Evolutionary conservation across 1,140 invertebrate genomes (phyloP), one percentile per base, ranked within the genome.

Genomic region (Drosophila eugracilis): DNA sequence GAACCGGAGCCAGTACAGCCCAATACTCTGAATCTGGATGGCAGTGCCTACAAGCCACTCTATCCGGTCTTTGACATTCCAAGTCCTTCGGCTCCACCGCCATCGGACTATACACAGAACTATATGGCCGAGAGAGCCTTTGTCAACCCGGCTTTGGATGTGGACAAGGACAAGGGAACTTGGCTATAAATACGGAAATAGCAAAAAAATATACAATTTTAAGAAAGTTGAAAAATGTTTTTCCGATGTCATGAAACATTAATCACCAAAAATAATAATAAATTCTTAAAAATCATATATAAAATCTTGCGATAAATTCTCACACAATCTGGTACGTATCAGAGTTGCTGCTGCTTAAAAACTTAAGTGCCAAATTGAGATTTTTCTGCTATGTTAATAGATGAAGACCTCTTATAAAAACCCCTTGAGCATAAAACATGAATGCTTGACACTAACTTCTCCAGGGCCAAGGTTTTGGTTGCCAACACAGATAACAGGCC

Each of bases 21-120:
- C 14, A 80, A 74, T n/a, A 84, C 69, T 5, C 22, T 77, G 1
- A 71, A 58, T 17, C 37, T 89, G 50, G 78, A 90, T 52, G 83
- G 65, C 15, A 65, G 47, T 19, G 62, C 30, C 5, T 90, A 89
- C 48, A 45, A 65, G 12, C 89, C 89, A 5, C 57, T 78, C 1
- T 90, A 90, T 67, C 89, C 89, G 1, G 81, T 90, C 6, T 90
- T 90, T 34, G 50, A 90, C 70, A 79, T 90, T 45, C 79, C 83
- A 4, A 90, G 70, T 24, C 86, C 88, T 4, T 74, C 75, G 21
- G 69, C 67, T 10, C 69, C 69, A 3, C 54, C 67, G 0, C 66
- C 75, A 0, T 15, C 36, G 32, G 78, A 73, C 22, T 39, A 34
- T 4, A 44, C 34, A 1, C 58, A 55, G 21, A 62, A 63, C 22